Percentiles rank a stretch among this genome's conserved stretches.
Conservation (phyloP, 2,888 invertebrate genomes). For the Agrypnus murinus region DNA sequence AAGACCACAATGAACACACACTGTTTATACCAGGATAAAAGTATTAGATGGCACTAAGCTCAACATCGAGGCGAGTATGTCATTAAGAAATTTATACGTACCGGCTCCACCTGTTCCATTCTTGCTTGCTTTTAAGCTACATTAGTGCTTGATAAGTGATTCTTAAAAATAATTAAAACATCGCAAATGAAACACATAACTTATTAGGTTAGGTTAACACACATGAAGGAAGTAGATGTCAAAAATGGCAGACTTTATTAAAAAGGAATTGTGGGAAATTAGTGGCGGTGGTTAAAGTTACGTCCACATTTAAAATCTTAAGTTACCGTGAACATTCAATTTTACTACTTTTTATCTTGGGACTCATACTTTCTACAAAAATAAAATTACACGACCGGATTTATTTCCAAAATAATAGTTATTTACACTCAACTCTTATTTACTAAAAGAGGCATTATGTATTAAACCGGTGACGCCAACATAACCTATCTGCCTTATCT, state of each 20-base stretch:
- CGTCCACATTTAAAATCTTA: too few species aligned
- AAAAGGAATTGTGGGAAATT: too few species aligned
- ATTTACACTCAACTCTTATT: too few species aligned
- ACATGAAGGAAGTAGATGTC: conserved; percentile 40
- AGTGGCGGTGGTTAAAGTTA: too few species aligned
- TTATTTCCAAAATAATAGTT: too few species aligned
- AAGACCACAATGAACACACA: neutral
- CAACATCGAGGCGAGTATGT: neutral
- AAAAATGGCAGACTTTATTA: conserved; percentile 21
- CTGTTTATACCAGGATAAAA: conserved; percentile 4
- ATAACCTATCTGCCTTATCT: too few species aligned
- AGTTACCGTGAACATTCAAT: too few species aligned
- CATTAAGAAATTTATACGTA: neutral
- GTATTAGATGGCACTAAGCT: neutral
- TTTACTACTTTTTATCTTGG: too few species aligned
- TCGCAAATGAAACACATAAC: conserved; percentile 25
- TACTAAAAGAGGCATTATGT: too few species aligned
- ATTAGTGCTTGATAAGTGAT: conserved; percentile 31
- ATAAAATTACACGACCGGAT: too few species aligned
- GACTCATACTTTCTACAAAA: too few species aligned
- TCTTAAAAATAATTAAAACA: conserved; percentile 33
- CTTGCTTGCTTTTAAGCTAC: conserved; percentile 21
- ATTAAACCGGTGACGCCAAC: too few species aligned
- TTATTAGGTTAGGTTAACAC: conserved; percentile 36
- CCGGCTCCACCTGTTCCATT: conserved; percentile 44